These are phyloP conservation scores for Burhinus bistriatus DNA, from an alignment of 2,113 vertebrate genomes.

Conservation along the genomic window DNA sequence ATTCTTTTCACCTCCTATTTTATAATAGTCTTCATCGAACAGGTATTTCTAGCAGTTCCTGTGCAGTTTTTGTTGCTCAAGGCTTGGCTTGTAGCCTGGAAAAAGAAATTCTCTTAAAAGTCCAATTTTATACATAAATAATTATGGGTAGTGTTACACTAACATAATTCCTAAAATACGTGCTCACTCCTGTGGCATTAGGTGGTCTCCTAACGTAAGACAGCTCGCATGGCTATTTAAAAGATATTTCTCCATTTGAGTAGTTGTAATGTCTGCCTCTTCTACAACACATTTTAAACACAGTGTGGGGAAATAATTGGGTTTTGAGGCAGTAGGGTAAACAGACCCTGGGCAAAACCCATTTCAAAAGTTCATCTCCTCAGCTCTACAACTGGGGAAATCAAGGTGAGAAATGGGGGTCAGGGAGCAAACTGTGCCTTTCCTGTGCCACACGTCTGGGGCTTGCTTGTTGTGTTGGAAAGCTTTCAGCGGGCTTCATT, in stretches of 20 bases:
- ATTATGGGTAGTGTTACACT: neutral
- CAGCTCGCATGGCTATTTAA: neutral
- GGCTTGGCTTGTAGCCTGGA: conserved; percentile 75
- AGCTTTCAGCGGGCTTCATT: neutral
- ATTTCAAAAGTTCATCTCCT: neutral
- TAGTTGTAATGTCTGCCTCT: neutral
- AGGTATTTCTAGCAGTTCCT: conserved; percentile 67
- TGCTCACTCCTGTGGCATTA: neutral
- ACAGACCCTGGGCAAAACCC: neutral
- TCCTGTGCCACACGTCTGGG: rapidly evolving
- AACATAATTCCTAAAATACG: neutral
- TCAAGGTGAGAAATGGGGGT: neutral
- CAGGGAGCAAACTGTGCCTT: neutral
- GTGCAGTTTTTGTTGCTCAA: conserved; percentile 77
- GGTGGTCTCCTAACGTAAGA: neutral
- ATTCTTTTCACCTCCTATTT: conserved; percentile 79
- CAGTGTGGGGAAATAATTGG: neutral
- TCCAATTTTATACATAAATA: neutral
- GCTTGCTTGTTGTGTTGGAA: neutral
- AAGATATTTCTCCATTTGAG: neutral
- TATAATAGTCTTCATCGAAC: conserved; percentile 75
- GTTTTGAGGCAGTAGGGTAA: neutral
- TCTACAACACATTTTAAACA: neutral
- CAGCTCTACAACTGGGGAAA: neutral
- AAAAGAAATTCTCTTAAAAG: neutral